A percentile compares a stretch with the other conserved stretches of the same genome.
These are phyloP conservation scores for Erynnis tages DNA, from an alignment of 2,888 invertebrate species.

Conservation along the genomic window DNA sequence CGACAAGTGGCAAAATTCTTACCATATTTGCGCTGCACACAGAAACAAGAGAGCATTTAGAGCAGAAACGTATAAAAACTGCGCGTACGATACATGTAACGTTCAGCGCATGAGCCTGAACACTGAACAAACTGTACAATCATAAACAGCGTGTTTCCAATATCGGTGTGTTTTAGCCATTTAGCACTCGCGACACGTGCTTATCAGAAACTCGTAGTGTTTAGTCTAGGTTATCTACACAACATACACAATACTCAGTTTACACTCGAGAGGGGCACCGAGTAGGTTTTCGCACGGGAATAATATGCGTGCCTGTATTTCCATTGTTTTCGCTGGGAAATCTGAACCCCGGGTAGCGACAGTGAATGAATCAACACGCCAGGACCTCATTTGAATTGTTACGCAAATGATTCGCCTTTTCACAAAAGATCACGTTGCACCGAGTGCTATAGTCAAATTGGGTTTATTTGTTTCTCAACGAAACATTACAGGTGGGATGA, in stretches of 20 bases:
- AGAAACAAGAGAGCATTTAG: slow-evolving; percentile 47
- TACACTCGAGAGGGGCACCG: slow-evolving; percentile 18
- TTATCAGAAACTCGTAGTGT: slow-evolving; percentile 57
- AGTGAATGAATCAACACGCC: slow-evolving; percentile 12
- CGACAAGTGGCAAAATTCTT: slow-evolving; percentile 35
- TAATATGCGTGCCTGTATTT: slow-evolving; percentile 10
- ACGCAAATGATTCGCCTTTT: neutral
- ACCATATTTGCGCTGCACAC: slow-evolving; percentile 39
- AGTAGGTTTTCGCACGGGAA: slow-evolving; percentile 20
- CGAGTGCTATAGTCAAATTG: neutral
- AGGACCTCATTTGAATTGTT: slow-evolving; percentile 6
- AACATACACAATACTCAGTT: slow-evolving; percentile 11
- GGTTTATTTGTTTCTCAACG: neutral
- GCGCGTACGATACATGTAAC: slow-evolving; percentile 53
- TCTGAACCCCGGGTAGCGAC: slow-evolving; percentile 9
- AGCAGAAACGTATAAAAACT: slow-evolving; percentile 26
- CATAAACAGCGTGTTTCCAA: slow-evolving; percentile 51
- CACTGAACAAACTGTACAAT: slow-evolving; percentile 63
- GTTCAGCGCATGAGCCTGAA: slow-evolving; percentile 59
- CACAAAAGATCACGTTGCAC: neutral
- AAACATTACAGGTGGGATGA: neutral
- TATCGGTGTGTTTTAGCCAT: slow-evolving; percentile 41
- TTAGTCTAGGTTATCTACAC: slow-evolving; percentile 36
- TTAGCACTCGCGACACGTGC: slow-evolving; percentile 52
- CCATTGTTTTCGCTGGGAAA: slow-evolving; percentile 22